Evolutionary conservation across 2,888 invertebrate genomes (phyloP).

Genomic region (Hypsopygia costalis): DNA sequence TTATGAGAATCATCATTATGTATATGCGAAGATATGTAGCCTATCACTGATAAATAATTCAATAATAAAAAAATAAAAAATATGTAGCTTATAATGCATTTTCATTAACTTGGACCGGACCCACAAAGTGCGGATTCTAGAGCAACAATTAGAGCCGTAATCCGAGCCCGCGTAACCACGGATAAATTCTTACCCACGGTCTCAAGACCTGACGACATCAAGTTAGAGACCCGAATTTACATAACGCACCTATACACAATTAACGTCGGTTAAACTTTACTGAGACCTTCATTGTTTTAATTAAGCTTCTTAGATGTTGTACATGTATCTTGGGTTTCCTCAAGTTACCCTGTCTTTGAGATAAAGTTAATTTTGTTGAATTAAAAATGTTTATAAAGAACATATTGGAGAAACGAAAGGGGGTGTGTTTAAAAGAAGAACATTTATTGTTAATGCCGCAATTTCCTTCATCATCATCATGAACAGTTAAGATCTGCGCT

Average conservation of each 20-base stretch:
- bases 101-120: neutral
- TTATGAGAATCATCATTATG: no score
- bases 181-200: neutral
- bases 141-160: neutral
- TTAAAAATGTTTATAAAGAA: no score
- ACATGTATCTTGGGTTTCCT: neutral
- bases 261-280: neutral
- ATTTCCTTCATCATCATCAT: no score
- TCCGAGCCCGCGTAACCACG: neutral
- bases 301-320: constrained; percentile 1
- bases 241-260: neutral
- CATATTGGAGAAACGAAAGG: no score
- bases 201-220: neutral
- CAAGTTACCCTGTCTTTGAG: neutral
- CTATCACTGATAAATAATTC: no score
- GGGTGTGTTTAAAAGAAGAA: no score
- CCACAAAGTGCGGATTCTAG: neutral
- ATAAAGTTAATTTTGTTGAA: neutral
- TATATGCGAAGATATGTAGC: no score
- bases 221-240: neutral
- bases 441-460: no score
- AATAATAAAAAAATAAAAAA: no score
- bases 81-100: no score
- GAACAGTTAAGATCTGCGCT: no score
- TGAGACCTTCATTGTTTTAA: neutral